Evolutionary conservation across 2,113 vertebrate species (phyloP).

Genomic region (Forbesichthys papilliferus): DNA sequence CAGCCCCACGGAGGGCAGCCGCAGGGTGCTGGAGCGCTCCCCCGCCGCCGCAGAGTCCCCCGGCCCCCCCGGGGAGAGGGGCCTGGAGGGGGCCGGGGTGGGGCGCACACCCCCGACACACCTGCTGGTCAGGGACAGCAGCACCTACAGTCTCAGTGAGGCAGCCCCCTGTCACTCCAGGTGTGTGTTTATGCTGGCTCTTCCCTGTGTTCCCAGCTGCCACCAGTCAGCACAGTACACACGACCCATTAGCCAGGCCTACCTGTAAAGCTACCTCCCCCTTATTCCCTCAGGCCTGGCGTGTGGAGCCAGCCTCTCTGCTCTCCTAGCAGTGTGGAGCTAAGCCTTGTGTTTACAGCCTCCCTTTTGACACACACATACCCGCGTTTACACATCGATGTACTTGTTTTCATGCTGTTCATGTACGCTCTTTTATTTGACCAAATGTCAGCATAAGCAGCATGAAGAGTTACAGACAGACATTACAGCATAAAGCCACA

Average conservation of each 20-base stretch:
- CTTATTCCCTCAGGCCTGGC: slow-evolving; percentile 21
- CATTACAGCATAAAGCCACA: too few relatives aligned
- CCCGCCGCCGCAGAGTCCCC: slow-evolving; percentile 81
- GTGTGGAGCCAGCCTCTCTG: slow-evolving; percentile 3
- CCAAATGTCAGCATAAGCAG: too few relatives aligned
- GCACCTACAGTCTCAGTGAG: slow-evolving; percentile 90
- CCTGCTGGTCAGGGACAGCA: slow-evolving; percentile 89
- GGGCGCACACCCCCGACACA: slow-evolving; percentile 85
- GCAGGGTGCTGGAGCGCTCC: slow-evolving; percentile 85
- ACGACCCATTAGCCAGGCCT: background rate
- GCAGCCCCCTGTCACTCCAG: slow-evolving; percentile 84
- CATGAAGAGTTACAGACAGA: too few relatives aligned
- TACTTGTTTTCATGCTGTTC: too few relatives aligned
- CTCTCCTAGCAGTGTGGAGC: background rate
- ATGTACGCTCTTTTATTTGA: too few relatives aligned
- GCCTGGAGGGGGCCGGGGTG: slow-evolving; percentile 81
- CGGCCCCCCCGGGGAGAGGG: slow-evolving; percentile 76
- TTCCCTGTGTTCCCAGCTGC: slow-evolving; percentile 12
- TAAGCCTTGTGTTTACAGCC: slow-evolving; percentile 1
- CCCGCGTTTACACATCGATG: too few relatives aligned
- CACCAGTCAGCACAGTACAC: slow-evolving; percentile 2
- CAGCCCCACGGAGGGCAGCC: slow-evolving; percentile 88
- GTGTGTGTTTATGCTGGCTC: slow-evolving; percentile 69
- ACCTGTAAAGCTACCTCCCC: slow-evolving; percentile 14
- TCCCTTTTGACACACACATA: slow-evolving; percentile 15